Evolutionary conservation across 2,113 vertebrate genomes (phyloP).

Genomic region (Trichomycterus rosablanca): DNA sequence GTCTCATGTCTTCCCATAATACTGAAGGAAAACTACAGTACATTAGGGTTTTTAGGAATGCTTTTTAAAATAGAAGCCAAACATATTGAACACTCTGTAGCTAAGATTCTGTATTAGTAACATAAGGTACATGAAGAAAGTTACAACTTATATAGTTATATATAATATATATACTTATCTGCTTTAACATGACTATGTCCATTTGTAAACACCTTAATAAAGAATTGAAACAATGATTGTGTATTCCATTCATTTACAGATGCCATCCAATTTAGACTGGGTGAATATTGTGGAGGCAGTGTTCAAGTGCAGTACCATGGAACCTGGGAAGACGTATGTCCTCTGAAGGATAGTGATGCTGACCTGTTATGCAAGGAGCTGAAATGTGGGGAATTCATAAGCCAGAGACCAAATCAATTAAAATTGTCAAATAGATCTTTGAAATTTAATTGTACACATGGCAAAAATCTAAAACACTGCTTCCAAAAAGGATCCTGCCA

Average conservation of each 20-base stretch:
- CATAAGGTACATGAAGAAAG: neutral
- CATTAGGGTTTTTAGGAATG: too few species aligned
- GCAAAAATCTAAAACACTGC: neutral
- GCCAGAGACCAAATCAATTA: neutral
- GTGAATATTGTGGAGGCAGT: constrained; percentile 43
- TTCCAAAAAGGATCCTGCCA: accelerated
- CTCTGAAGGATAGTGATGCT: accelerated
- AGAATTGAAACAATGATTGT: too few species aligned
- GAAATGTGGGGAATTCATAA: neutral
- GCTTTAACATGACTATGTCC: neutral
- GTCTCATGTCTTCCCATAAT: too few species aligned
- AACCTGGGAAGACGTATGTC: constrained; percentile 24
- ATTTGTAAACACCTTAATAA: too few species aligned
- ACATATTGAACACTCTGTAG: too few species aligned
- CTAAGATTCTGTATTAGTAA: too few species aligned
- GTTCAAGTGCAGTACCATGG: constrained; percentile 11
- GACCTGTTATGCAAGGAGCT: neutral
- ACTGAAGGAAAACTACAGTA: too few species aligned
- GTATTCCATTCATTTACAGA: neutral
- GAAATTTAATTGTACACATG: neutral
- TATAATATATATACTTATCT: too few species aligned
- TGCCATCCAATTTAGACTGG: neutral
- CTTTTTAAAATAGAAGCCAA: too few species aligned
- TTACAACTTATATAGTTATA: neutral
- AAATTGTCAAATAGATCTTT: too few species aligned